Evolutionary conservation across 1,140 invertebrate species (phyloP), one percentile per base, ranked within the genome.

Genomic region (Venturia canescens): DNA sequence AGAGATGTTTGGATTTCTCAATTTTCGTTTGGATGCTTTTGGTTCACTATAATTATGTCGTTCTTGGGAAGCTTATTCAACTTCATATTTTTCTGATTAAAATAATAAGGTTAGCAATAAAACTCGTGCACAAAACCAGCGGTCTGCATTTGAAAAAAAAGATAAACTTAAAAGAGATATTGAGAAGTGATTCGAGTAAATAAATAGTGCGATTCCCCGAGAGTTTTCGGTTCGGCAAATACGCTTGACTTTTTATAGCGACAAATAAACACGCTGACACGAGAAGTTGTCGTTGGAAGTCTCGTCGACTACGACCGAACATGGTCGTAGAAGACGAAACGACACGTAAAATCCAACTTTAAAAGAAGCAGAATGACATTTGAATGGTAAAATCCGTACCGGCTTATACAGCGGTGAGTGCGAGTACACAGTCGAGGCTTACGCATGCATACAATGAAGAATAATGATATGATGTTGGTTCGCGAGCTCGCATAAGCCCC

Each of bases 301-400:
- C 29, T 63, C 53, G 29, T 60, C 66, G 48, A n/a, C 16, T 48
- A 60, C 34, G 23, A 74, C 34, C 7, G 23, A 80, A 27, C 80
- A 63, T 77, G 26, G 66, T 60, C 72, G 21, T 72, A 31, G 72
- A 76, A 31, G 72, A 76, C 38, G 60, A 53, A 81, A 81, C 80
- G 74, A 71, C 66, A 81, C 80, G 74, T 81, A 71, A 81, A 81
- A 48, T 38, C 34, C 23, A 26, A 60, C 57, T 57, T 81, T 60
- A 79, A 82, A 82, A 80, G 83, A 82, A 83, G 82, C 83, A 84
- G 87, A 89, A 88, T 89, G 87, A 89, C 86, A 90, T 90, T 89
- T 88, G 86, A 87, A 89, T 89, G 80, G 81, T 80, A 88, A 89
- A 89, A 88, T 86, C 81, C 80, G 84, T 86, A 21, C 23, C 79